These are phyloP conservation scores for Sphaerophoria rueppellii DNA, from an alignment of 2,888 invertebrate species.

Conservation along the genomic window DNA sequence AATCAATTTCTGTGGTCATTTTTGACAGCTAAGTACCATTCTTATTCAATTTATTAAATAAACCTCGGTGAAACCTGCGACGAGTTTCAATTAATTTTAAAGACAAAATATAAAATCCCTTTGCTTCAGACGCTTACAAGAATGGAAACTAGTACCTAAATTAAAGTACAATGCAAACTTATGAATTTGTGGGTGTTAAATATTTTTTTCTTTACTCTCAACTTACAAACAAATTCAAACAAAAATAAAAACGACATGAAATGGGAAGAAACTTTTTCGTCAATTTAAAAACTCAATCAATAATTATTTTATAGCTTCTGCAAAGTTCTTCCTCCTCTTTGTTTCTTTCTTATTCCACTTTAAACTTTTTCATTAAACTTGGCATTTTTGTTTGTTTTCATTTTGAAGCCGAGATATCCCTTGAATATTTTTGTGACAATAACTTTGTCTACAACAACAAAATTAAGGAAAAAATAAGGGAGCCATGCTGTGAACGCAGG, in stretches of 20 bases:
- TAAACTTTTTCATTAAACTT: constrained; percentile 1
- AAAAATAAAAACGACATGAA: not conserved
- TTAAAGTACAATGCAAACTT: no score
- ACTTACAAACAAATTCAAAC: not conserved
- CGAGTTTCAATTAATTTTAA: no score
- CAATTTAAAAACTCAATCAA: constrained; percentile 60
- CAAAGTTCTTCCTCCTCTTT: constrained; percentile 39
- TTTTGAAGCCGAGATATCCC: not conserved
- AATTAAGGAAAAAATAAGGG: not conserved
- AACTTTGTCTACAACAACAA: not conserved
- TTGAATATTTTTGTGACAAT: constrained; percentile 35
- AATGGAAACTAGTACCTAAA: no score
- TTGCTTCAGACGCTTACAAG: no score
- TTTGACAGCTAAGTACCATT: not conserved
- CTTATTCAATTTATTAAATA: not conserved
- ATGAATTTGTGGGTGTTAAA: not conserved
- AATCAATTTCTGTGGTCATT: no score
- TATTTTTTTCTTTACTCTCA: not conserved
- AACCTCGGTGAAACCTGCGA: no score
- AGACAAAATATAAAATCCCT: no score
- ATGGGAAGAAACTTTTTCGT: constrained; percentile 26
- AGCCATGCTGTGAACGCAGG: not conserved
- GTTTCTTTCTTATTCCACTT: constrained; percentile 3
- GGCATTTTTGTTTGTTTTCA: not conserved
- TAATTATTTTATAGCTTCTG: constrained; percentile 58